phyloP scores from a whole-genome alignment of 2,888 invertebrate species.

The Serrognathus titanus region DNA sequence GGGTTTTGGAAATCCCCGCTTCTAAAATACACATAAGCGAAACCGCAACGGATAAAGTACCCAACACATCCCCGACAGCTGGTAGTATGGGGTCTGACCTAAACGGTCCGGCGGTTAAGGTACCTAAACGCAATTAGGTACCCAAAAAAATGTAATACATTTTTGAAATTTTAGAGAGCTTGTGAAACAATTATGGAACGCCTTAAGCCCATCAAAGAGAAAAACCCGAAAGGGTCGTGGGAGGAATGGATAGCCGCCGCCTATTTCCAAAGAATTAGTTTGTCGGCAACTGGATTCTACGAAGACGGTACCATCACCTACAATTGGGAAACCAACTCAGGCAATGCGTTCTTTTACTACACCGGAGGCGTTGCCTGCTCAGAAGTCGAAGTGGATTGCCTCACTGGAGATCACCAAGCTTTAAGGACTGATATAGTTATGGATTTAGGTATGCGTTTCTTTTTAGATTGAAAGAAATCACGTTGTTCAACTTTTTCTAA shows the following conservation, averaged over 20 bases:
- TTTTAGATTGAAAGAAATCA: too few relatives aligned
- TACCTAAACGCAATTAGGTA: too few relatives aligned
- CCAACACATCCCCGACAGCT: constrained; percentile 86
- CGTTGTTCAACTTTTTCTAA: neutral
- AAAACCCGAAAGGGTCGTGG: constrained; percentile 78
- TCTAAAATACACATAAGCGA: constrained; percentile 78
- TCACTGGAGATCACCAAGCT: constrained; percentile 91
- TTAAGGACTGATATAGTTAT: constrained; percentile 90
- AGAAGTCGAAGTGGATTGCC: constrained; percentile 89
- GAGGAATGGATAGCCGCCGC: constrained; percentile 78
- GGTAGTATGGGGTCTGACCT: constrained; percentile 86
- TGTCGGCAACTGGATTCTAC: constrained; percentile 83
- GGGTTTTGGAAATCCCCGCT: constrained; percentile 64
- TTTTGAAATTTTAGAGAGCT: constrained; percentile 57
- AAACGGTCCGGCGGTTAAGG: constrained; percentile 86
- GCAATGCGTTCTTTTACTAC: constrained; percentile 77
- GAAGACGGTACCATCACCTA: constrained; percentile 72
- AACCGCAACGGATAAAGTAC: constrained; percentile 85
- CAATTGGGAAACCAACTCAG: constrained; percentile 65
- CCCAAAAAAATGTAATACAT: neutral
- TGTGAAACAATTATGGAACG: constrained; percentile 72
- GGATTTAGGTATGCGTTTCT: constrained; percentile 61
- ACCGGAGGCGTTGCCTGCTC: constrained; percentile 83
- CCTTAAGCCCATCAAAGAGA: constrained; percentile 69
- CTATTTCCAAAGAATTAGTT: constrained; percentile 70